Conservation (phyloP, 2,888 invertebrate genomes). For the Apotomis capreana region DNA sequence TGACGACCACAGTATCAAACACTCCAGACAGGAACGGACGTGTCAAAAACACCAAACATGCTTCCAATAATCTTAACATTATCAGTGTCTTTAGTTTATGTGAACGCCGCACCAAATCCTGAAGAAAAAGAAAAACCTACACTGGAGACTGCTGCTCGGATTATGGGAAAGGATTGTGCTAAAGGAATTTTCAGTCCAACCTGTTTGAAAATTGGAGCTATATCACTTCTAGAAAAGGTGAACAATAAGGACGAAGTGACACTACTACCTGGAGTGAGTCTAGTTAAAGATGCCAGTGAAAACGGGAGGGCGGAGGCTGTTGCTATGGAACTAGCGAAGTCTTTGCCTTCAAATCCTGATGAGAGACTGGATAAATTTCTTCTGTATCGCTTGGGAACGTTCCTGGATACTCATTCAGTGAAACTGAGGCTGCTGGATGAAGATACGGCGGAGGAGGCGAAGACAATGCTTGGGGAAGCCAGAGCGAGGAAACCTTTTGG, state of each 20-base stretch:
- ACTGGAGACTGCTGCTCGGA: constrained; percentile 49
- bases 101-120: constrained; percentile 55
- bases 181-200: constrained; percentile 60
- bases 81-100: constrained; percentile 50
- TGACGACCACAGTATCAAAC: constrained; percentile 56
- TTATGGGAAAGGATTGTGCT: constrained; percentile 60
- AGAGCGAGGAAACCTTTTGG: constrained; percentile 67
- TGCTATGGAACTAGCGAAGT: constrained; percentile 86
- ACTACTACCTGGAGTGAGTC: constrained; percentile 76
- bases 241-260: constrained; percentile 62
- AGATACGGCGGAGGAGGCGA: constrained; percentile 80
- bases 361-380: constrained; percentile 88
- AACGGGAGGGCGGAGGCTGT: constrained; percentile 81
- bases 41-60: constrained; percentile 57
- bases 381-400: constrained; percentile 86
- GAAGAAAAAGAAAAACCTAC: constrained; percentile 48
- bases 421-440: constrained; percentile 87
- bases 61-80: constrained; percentile 50
- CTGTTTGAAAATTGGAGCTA: constrained; percentile 64
- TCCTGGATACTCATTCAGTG: constrained; percentile 87
- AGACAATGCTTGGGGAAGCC: constrained; percentile 72
- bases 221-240: constrained; percentile 60
- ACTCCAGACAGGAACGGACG: constrained; percentile 53
- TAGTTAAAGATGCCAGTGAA: constrained; percentile 85
- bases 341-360: constrained; percentile 87